Base-by-base conservation (phyloP, 2,888 invertebrate genomes). In the Apodemia zela region DNA sequence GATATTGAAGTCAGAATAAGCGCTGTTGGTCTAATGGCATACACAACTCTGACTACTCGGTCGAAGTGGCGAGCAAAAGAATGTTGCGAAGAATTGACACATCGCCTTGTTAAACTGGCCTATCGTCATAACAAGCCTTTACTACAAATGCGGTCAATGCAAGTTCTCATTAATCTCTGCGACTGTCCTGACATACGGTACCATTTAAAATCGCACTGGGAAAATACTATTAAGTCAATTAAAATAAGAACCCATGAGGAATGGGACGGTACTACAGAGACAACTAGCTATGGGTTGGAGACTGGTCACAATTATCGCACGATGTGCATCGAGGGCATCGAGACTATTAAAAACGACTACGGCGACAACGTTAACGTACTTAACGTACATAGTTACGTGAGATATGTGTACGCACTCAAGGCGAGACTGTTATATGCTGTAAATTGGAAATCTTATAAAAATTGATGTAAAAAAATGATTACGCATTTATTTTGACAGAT, bases 11-110 rank as follows among this genome's bases (percentile, higher is more conserved):
- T 89, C 0, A 66, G 81, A 2, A 79, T 87, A 2, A 82, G 84
- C 67, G 78, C 85, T 0, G 75, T 80, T 0, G 82, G 81, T 7
- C 71, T 89, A 0, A 79, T 91, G 80, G 67, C 67, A 8, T 85
- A 80, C 47, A 85, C 85, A 0, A 90, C 91, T 0, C 42, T 84
- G 21, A 90, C 89, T 0, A 84, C 82, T 0, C 75, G 81, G 0
- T 85, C 90, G 0, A 86, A 89, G 71, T 90, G 90, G 90, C 81
- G 89, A 0, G 84, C 83, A 0, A 89, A 86, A 60, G 88, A 90
- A 66, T 73, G 70, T 25, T 73, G 75, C 49, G 66, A 64, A 8
- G 80, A 82, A 0, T 64, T 90, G 2, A 82, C 84, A 0, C 80
- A 73, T 45, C 72, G 73, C 1, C 70, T 91, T 3, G 78, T 87